Evolutionary conservation across 2,113 vertebrate genomes (phyloP).

Genomic region (Chaetura pelagica): DNA sequence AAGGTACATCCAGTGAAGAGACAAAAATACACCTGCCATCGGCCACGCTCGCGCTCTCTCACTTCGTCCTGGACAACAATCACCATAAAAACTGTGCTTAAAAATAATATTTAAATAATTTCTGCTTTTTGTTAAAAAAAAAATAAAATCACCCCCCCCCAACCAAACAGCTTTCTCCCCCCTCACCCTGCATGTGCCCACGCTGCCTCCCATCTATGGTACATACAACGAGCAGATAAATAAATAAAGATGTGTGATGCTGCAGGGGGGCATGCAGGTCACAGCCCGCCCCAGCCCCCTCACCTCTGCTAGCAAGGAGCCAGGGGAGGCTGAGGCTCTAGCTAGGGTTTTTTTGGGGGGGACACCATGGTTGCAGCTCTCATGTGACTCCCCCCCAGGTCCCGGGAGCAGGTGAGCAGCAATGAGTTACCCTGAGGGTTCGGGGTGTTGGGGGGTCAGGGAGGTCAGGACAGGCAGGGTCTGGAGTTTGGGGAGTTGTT

Average conservation of each 20-base stretch:
- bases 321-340: neutral
- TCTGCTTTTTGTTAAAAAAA: conserved; percentile 16
- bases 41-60: accelerated
- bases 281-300: neutral
- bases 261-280: neutral
- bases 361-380: neutral
- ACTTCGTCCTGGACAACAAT: neutral
- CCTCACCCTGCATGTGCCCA: neutral
- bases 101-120: conserved; percentile 74
- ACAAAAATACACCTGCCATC: neutral
- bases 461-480: neutral
- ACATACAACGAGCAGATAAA: conserved; percentile 61
- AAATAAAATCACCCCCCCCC: neutral
- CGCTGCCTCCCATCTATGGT: conserved; percentile 3
- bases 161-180: neutral
- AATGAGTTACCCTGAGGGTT: conserved; percentile 43
- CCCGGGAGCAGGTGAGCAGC: neutral
- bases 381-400: neutral
- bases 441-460: neutral
- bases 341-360: neutral
- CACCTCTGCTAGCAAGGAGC: accelerated
- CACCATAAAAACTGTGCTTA: conserved; percentile 51
- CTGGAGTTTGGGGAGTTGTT: neutral
- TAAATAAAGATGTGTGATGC: conserved; percentile 49
- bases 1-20: conserved; percentile 68